Conservation (phyloP, 2,888 invertebrate genomes). For the Zonitis immaculata region DNA sequence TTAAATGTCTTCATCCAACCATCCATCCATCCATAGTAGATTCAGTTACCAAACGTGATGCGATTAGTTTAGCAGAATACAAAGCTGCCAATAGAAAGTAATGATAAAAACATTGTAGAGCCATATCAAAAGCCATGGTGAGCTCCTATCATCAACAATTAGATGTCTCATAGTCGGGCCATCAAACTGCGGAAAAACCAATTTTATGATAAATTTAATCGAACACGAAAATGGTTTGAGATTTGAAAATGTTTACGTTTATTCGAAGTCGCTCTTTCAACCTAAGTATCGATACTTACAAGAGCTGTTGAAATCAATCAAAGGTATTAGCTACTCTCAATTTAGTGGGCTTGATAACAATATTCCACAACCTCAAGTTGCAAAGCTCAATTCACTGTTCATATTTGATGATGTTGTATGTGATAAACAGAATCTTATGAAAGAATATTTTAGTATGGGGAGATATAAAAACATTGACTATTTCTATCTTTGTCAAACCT, state of each 20-base stretch:
- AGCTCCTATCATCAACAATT: slow-evolving; percentile 6
- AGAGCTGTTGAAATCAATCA: slow-evolving; percentile 23
- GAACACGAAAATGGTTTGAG: slow-evolving; percentile 35
- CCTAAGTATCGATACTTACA: slow-evolving; percentile 33
- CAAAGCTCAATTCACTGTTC: slow-evolving; percentile 35
- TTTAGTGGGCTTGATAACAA: slow-evolving; percentile 24
- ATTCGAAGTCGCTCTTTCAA: slow-evolving; percentile 35
- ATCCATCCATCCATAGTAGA: no score
- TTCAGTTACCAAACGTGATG: slow-evolving; percentile 6
- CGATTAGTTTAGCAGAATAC: slow-evolving; percentile 7
- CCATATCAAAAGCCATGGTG: slow-evolving; percentile 26
- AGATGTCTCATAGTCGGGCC: slow-evolving; percentile 36
- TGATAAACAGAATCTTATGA: slow-evolving; percentile 35
- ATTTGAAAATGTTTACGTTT: slow-evolving; percentile 43
- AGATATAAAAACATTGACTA: slow-evolving; percentile 37
- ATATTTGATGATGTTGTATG: slow-evolving; percentile 44
- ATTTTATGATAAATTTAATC: slow-evolving; percentile 36
- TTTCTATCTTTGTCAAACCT: slow-evolving; percentile 40
- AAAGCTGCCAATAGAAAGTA: background rate
- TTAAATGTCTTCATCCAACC: no score
- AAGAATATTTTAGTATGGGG: slow-evolving; percentile 36
- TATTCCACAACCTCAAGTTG: slow-evolving; percentile 25
- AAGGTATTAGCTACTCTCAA: slow-evolving; percentile 28
- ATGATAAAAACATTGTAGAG: slow-evolving; percentile 26
- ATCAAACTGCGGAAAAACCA: slow-evolving; percentile 43